Evolutionary conservation across 2,113 vertebrate species (phyloP), one percentile per base, ranked within the genome.

Genomic region (Hucho hucho): DNA sequence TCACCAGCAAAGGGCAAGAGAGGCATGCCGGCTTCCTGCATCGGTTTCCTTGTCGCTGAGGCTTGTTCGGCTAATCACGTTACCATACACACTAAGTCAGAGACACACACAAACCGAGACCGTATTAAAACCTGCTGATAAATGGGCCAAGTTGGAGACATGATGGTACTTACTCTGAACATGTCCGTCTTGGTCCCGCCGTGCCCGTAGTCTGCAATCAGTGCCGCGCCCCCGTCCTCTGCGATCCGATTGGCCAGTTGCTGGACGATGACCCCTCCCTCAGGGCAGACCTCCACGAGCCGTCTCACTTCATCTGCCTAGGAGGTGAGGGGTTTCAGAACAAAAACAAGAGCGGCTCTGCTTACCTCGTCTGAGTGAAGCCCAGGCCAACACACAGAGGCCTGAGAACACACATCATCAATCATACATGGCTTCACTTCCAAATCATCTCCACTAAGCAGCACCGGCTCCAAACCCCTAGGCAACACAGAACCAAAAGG

Each of bases 141-240:
- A 56, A 26, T 18, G 6, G 28, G 29, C 32, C 2, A 67, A 7
- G 37, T 67, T 37, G 6, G 29, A 47, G n/a, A 67, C 3, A 79
- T 67, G 20, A 20, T 53, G 13, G 16, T 1, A 79, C 91, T 29
- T 88, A 95, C 98, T 72, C 98, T 90, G 85, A 99, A 97, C 0
- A 97, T 98, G 82, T 99, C 96, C 0, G 87, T 96, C 91, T 96
- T 97, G 43, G 94, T 96, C 77, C 97, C 97, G 0, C 95, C 86
- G 0, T 99, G 98, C 4, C 97, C 97, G 1, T 99, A 98, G 77
- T 99, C 97, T 0, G 93, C 94, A 24, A 99, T 93, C 75, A 98
- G 92, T 0, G 95, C 95, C 0, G 95, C 96, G 0, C 98, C 96
- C 1, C 96, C 95, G 2, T 93, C 85, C 28, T 90, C 75, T 0